Evolutionary conservation across 2,113 vertebrate species (phyloP).

Genomic region (Lichenostomus cassidix): DNA sequence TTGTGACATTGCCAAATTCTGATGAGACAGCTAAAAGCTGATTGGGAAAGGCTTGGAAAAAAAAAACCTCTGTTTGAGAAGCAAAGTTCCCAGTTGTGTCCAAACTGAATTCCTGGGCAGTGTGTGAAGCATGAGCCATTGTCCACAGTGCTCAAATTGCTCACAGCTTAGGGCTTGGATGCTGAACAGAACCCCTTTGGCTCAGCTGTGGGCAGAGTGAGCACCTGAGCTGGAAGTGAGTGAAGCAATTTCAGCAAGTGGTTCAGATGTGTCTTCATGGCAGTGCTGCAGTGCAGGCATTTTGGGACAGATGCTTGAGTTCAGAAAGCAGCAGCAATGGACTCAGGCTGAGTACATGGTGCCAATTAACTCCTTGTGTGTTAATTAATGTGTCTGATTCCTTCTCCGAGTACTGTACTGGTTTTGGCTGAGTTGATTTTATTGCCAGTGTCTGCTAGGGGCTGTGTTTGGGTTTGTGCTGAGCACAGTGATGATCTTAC

Average conservation of each 20-base stretch:
- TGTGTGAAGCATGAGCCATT: not conserved
- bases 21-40: not conserved
- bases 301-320: not conserved
- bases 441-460: not conserved
- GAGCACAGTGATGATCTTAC: not conserved
- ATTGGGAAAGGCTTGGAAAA: not conserved
- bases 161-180: rapidly evolving
- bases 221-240: not conserved
- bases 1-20: not conserved
- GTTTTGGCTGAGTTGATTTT: not conserved
- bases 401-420: rapidly evolving
- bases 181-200: not conserved
- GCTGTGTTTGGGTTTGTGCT: not conserved
- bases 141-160: not conserved
- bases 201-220: not conserved
- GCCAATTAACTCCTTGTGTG: not conserved
- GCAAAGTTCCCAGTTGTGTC: not conserved
- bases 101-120: not conserved
- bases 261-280: rapidly evolving
- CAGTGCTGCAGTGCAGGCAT: rapidly evolving
- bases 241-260: not conserved
- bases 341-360: rapidly evolving
- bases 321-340: not conserved
- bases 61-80: not conserved
- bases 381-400: not conserved